Base-by-base conservation (phyloP, 2,113 vertebrate species). In the Microcebus jonahi region DNA sequence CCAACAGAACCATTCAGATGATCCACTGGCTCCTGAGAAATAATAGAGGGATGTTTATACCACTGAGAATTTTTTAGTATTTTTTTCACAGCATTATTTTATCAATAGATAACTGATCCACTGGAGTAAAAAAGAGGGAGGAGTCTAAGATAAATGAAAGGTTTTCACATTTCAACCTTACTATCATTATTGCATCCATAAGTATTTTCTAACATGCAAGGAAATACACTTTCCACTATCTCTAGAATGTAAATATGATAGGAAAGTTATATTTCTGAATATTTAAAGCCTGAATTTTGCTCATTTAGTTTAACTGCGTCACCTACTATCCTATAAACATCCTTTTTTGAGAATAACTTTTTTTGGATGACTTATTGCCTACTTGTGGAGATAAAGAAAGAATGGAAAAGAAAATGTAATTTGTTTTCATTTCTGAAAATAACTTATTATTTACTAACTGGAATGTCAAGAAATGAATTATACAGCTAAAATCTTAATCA, bases 391-490 rank as follows among this genome's bases (percentile, higher is more conserved):
- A 7, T 96, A 96, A 83, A 79, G 65, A 84, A 21, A 27, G 50
- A 93, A 95, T 17, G 53, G 68, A 71, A 95, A 82, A 97, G 86
- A 50, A 98, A 98, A 97, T 88, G 55, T 79, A 98, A 97, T 97
- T 96, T 97, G 79, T 48, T 98, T 95, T 82, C 80, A 92, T 59
- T 91, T 94, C 84, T 90, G 83, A 92, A 94, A 91, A 92, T 95
- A 96, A 98, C 97, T 96, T 95, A 95, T 95, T 97, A 97, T 97
- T 98, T 97, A 95, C 83, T 97, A 98, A 98, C 97, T 98, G 93
- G 90, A 96, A 97, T 97, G 94, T 88, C 91, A 97, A 76, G 65
- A 23, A 68, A 92, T 95, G 77, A 98, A 98, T 95, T 97, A 98
- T 95, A 68, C 85, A 96, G 53, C 61, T 88, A 81, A 97, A 91